phyloP scores from a whole-genome alignment of 2,797 vertebrate genomes.

The Myotis myotis region DNA sequence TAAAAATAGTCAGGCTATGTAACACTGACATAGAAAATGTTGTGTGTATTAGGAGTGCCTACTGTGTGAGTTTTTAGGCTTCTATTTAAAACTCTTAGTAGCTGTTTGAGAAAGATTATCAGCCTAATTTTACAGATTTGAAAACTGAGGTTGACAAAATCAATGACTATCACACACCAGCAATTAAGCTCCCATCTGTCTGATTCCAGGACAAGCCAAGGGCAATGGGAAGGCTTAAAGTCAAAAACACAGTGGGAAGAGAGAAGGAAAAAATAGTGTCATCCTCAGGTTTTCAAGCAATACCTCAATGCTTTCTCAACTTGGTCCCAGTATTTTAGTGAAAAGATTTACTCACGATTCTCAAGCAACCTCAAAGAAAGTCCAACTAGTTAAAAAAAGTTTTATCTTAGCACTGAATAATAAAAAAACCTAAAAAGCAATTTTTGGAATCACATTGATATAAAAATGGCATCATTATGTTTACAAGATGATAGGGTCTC shows the following conservation, averaged over 20 bases:
- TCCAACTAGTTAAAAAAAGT: neutral
- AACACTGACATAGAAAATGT: neutral
- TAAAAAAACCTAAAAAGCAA: constrained; percentile 27
- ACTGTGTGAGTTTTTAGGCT: neutral
- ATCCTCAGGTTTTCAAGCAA: neutral
- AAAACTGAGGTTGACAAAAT: constrained; percentile 2
- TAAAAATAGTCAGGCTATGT: neutral
- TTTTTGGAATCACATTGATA: constrained; percentile 27
- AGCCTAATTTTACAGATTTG: neutral
- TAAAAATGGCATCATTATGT: constrained; percentile 48
- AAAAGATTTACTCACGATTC: constrained; percentile 4
- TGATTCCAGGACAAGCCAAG: neutral
- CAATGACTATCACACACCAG: neutral
- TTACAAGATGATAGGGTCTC: constrained; percentile 31
- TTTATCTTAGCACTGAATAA: constrained; percentile 51
- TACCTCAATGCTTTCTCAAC: neutral
- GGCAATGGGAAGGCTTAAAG: neutral
- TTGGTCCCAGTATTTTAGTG: neutral
- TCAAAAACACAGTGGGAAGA: neutral
- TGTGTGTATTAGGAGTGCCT: neutral
- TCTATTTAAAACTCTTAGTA: neutral
- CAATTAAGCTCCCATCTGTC: neutral
- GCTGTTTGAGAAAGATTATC: neutral
- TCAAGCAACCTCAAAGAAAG: constrained; percentile 39
- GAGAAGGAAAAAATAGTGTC: neutral